These are phyloP conservation scores for Heliconius hewitsoni DNA, from an alignment of 1,140 invertebrate species.

Conservation along the genomic window DNA sequence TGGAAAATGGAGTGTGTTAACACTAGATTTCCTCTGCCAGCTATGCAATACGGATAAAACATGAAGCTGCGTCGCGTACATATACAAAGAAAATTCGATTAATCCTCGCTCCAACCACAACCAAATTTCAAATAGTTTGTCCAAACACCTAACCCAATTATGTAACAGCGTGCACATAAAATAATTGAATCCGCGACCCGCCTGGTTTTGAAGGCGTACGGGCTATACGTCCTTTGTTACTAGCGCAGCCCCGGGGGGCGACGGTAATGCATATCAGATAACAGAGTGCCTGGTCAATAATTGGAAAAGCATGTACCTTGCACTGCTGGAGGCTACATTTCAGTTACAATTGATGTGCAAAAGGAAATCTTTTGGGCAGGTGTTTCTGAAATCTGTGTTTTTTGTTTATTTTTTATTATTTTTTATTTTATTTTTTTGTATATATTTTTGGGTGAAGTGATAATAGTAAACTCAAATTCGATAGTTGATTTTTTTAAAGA, in stretches of 20 bases:
- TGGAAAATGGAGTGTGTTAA: too few relatives aligned
- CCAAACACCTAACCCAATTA: slow-evolving; percentile 2
- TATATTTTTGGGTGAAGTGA: too few relatives aligned
- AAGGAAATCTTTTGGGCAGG: slow-evolving; percentile 2
- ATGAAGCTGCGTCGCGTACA: too few relatives aligned
- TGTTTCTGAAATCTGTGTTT: not conserved
- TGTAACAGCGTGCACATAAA: slow-evolving; percentile 1
- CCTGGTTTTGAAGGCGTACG: not conserved
- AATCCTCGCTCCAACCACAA: not conserved
- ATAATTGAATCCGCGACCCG: slow-evolving; percentile 1
- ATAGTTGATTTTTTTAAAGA: too few relatives aligned
- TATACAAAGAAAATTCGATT: not conserved
- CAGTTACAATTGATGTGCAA: not conserved
- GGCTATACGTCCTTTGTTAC: not conserved
- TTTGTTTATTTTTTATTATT: too few relatives aligned
- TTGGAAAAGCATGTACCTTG: slow-evolving; percentile 3
- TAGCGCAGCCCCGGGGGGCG: not conserved
- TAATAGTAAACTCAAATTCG: too few relatives aligned
- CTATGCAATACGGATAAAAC: too few relatives aligned
- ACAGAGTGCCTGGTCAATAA: not conserved
- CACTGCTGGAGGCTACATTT: slow-evolving; percentile 1
- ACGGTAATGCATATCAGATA: slow-evolving; percentile 6
- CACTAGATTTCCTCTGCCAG: too few relatives aligned
- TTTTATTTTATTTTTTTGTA: too few relatives aligned
- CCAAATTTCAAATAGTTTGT: not conserved